Percentiles rank a stretch among this genome's conserved stretches.
Conservation (phyloP, 64 coral and sea anemone genomes). For the Montipora sp. region DNA sequence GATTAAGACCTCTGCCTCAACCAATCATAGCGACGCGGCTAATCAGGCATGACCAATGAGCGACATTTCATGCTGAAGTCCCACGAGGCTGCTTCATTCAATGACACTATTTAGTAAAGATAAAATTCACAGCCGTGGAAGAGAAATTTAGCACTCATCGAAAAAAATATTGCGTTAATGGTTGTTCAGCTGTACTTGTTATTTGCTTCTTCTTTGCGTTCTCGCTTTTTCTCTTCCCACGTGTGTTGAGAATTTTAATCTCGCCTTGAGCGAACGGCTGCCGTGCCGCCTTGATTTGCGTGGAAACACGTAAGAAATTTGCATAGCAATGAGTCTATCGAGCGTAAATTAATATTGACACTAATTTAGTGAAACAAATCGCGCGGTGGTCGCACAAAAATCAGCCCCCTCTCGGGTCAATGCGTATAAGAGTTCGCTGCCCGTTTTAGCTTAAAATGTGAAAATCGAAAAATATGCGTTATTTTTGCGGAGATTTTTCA, state of each 20-base stretch:
- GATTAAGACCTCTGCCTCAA: constrained; percentile 68
- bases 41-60: constrained; percentile 87
- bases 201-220: not conserved
- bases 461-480: not conserved
- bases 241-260: not conserved
- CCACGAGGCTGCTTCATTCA: constrained; percentile 60
- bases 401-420: not conserved
- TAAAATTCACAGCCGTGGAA: constrained; percentile 2
- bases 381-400: constrained; percentile 18
- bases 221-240: not conserved
- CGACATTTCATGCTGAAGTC: constrained; percentile 56
- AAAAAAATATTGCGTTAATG: not conserved
- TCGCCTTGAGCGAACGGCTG: not conserved
- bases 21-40: constrained; percentile 69
- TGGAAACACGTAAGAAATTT: constrained; percentile 26
- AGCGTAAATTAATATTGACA: constrained; percentile 50
- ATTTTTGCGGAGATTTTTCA: not conserved
- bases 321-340: constrained; percentile 37
- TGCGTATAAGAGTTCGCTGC: not conserved
- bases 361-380: constrained; percentile 13
- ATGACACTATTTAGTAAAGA: constrained; percentile 22
- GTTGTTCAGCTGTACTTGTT: not conserved
- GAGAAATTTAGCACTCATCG: not conserved
- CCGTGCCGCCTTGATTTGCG: not conserved
- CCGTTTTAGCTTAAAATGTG: not conserved